Conservation (phyloP, 2,113 vertebrate species). For the Pachycephala philippinensis region DNA sequence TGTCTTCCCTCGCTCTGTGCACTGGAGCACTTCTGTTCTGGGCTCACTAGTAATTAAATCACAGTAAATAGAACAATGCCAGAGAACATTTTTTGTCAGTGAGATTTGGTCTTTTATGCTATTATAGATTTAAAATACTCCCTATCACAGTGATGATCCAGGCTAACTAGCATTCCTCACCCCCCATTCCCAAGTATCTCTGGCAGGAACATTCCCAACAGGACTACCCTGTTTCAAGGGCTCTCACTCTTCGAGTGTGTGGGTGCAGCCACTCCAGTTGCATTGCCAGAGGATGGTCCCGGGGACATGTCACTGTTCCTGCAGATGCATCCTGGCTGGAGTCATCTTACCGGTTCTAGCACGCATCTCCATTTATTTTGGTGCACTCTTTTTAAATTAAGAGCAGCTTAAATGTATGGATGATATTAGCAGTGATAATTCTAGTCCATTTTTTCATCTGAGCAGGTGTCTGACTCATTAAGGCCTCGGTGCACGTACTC, state of each 20-base stretch:
- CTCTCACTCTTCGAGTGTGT: neutral
- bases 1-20: neutral
- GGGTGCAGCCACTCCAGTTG: neutral
- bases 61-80: neutral
- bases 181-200: neutral
- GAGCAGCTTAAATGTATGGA: neutral
- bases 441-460: neutral
- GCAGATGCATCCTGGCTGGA: neutral
- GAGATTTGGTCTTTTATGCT: neutral
- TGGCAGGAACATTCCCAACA: neutral
- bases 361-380: neutral
- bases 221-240: neutral
- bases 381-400: neutral
- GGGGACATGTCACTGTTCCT: neutral
- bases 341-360: neutral
- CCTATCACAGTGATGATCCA: neutral
- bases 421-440: neutral
- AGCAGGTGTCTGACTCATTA: slow-evolving; percentile 36
- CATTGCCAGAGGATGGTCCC: neutral
- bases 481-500: neutral
- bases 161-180: neutral
- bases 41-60: neutral
- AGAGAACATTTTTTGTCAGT: neutral
- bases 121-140: neutral
- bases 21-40: neutral